Base-by-base conservation (phyloP, 1,140 invertebrate genomes). In the Metopolophium dirhodum region DNA sequence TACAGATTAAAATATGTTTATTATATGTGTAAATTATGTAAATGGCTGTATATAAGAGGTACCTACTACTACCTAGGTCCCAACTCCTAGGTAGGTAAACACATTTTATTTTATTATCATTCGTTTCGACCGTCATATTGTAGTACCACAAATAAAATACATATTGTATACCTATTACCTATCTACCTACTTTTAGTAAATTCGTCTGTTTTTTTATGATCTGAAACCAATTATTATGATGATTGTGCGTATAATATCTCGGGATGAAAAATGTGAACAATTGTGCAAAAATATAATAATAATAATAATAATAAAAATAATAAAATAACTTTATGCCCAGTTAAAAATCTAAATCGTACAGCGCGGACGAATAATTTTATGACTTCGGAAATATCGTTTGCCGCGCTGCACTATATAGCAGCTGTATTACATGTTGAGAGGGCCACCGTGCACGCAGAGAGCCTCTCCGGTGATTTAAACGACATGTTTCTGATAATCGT, bases 401-500 rank as follows among this genome's bases (percentile, higher is more conserved):
- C 30, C 20, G 47, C 86, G n/a, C 30, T 22, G 47, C n/a, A 51
- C n/a, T 88, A 51, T 49, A n/a, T 49, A 90, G 88, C 88, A 45
- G 54, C 54, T 90, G 54, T 68, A 90, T 68, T 68, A 68, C 35
- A 61, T 51, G 82, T 57, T 35, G 82, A 57, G 82, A 57, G 82
- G 91, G 91, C 91, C 91, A 93, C 91, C 91, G 91, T 93, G 91
- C 77, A 83, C n/a, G 35, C n/a, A 8, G 11, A 41, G 49, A 77
- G 51, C 47, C 82, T 41, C 77, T 51, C 45, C 82, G 82, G 82
- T 93, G 91, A 93, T 93, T 93, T 93, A 93, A 93, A 93, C 91
- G 91, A 93, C 91, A 93, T n/a, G 91, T 93, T 93, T 93, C 91
- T 93, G 91, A 93, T 93, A 86, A 93, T 93, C 91, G 91, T 93